Evolutionary conservation across 1,140 invertebrate species (phyloP), one percentile per base, ranked within the genome.

Genomic region (Cepaea nemoralis): DNA sequence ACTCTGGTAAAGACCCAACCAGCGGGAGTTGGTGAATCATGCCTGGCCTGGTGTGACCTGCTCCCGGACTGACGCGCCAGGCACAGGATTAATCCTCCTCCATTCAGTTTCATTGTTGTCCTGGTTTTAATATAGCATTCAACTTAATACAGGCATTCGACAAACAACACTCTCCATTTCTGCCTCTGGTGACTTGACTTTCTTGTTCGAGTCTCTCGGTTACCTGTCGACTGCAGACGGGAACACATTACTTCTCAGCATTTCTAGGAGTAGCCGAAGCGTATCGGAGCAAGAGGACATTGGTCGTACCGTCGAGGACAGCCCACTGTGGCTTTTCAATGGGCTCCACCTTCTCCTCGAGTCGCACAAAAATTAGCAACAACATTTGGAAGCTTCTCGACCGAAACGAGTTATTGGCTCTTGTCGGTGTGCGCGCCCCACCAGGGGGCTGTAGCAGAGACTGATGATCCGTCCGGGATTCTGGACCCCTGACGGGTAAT

Each of bases 361-460:
- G 5, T 63, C 59, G 33, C 3, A 31, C 59, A 3, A 63, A 31
- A 63, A 31, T 63, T 63, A 31, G 22, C 50, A 24, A 22, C 50
- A 22, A 24, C 50, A 55, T 5, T 31, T 63, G n/a, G n/a, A n/a
- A n/a, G 6, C 22, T 63, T 63, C 33, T 63, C n/a, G 33, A 63
- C n/a, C 59, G 59, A 63, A 31, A 63, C n/a, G 59, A 63, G 59
- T 63, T 63, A 63, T 63, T 6, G n/a, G 59, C 59, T 24, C n/a
- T 63, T 63, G 10, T 31, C 59, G n/a, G n/a, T 5, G 59, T 63
- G 22, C 33, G 10, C n/a, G n/a, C 27, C 2, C 2, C 59, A 31
- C 27, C 50, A 55, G 59, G 59, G n/a, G 8, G 59, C 5, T 63
- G n/a, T 55, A 6, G 27, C 59, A 31, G 2, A 31, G 1, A 31